Percentiles rank a stretch among this genome's conserved stretches.
Evolutionary conservation across 2,888 invertebrate species (phyloP).

Genomic region (Pegoplata infirma): DNA sequence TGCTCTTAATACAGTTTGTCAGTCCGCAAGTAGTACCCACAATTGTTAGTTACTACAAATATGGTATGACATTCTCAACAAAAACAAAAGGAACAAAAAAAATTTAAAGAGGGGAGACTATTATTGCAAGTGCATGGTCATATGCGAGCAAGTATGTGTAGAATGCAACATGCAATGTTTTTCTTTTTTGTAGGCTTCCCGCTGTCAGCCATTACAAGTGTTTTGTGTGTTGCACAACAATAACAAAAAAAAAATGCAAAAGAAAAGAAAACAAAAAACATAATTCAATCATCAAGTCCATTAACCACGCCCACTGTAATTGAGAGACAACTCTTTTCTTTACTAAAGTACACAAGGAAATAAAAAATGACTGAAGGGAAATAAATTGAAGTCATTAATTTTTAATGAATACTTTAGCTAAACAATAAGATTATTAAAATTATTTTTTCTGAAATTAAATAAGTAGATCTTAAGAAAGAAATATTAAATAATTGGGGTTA

Average conservation of each 20-base stretch:
- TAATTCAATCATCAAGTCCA: conserved; percentile 61
- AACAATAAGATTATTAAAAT: background rate
- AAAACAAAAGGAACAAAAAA: no score
- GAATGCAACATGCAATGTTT: conserved; percentile 46
- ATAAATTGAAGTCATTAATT: conserved; percentile 54
- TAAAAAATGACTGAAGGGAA: conserved; percentile 16
- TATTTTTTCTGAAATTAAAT: background rate
- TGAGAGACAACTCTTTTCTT: conserved; percentile 58
- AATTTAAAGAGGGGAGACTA: conserved; percentile 37
- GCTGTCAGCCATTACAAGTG: conserved; percentile 60
- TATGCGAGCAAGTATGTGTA: conserved; percentile 23
- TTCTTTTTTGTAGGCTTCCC: conserved; percentile 51
- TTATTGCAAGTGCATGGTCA: conserved; percentile 18
- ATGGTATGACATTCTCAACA: conserved; percentile 9
- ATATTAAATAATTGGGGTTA: no score
- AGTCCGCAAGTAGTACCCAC: conserved; percentile 43
- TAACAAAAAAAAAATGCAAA: no score
- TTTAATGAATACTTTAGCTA: conserved; percentile 35
- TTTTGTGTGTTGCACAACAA: conserved; percentile 49
- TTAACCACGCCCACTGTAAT: conserved; percentile 61
- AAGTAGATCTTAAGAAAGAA: no score
- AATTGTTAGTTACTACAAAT: conserved; percentile 29
- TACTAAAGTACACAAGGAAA: conserved; percentile 20
- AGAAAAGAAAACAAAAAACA: conserved; percentile 36
- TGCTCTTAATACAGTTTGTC: conserved; percentile 51